These are phyloP conservation scores for Scylla paramamosain DNA, from an alignment of 1,140 invertebrate genomes.

Conservation along the genomic window DNA sequence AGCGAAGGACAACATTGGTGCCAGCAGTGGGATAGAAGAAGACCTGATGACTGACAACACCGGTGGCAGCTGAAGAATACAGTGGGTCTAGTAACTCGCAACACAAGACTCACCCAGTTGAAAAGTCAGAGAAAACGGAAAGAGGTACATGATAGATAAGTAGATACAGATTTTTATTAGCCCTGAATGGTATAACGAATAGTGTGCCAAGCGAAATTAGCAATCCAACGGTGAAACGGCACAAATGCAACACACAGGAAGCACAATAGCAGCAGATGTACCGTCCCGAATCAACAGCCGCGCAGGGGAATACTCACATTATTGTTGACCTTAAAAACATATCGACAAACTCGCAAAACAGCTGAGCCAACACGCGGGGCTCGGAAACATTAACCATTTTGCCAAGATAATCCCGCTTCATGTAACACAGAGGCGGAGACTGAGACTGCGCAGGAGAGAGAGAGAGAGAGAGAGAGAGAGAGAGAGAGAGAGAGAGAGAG, in stretches of 20 bases:
- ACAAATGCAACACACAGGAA: not conserved
- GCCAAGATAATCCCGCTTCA: not conserved
- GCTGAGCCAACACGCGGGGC: not conserved
- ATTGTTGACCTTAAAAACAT: not conserved
- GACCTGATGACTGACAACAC: not conserved
- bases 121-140: not conserved
- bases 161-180: no score
- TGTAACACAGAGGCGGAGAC: not conserved
- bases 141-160: no score
- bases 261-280: not conserved
- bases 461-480: not conserved
- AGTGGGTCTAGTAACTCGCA: no score
- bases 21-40: not conserved
- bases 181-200: no score
- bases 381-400: not conserved
- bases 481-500: not conserved
- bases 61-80: no score
- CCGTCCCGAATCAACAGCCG: not conserved
- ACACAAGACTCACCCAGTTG: no score
- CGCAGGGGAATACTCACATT: not conserved
- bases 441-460: not conserved
- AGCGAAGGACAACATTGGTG: not conserved
- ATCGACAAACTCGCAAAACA: not conserved
- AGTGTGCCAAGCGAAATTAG: no score
- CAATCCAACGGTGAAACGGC: not conserved